A percentile compares a stretch with the other conserved stretches of the same genome.
Evolutionary conservation across 2,888 invertebrate genomes (phyloP).

Genomic region (Gryllus longicercus): DNA sequence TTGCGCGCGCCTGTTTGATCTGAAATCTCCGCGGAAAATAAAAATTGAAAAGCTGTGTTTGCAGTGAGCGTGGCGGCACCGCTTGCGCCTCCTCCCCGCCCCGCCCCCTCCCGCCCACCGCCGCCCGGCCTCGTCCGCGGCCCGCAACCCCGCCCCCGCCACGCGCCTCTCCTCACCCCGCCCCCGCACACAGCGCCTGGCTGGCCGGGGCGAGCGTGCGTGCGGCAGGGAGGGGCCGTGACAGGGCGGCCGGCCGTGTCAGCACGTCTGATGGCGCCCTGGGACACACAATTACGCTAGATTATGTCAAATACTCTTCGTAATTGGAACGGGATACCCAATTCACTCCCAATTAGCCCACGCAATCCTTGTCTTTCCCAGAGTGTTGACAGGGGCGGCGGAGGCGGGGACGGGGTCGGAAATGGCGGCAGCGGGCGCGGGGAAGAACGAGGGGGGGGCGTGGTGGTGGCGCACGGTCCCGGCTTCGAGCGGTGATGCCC

Average conservation of each 20-base stretch:
- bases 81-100: too few species aligned
- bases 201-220: too few species aligned
- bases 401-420: not conserved
- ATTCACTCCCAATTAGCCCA: not conserved
- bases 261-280: not conserved
- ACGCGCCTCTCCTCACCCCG: too few species aligned
- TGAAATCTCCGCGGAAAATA: not conserved
- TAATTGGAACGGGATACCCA: constrained; percentile 17
- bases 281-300: not conserved
- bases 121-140: too few species aligned
- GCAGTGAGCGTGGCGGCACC: not conserved
- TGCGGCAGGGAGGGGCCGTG: not conserved
- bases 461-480: not conserved
- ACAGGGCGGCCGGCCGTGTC: not conserved
- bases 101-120: too few species aligned
- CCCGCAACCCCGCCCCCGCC: too few species aligned
- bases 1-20: not conserved
- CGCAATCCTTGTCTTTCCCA: constrained; percentile 10
- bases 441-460: not conserved
- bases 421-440: not conserved
- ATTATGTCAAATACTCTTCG: not conserved
- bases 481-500: not conserved
- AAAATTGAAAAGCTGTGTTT: not conserved
- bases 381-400: not conserved
- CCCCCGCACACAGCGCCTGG: too few species aligned